These are phyloP conservation scores for Rhinolophus ferrumequinum DNA, from an alignment of 2,113 vertebrate genomes.

Conservation along the genomic window DNA sequence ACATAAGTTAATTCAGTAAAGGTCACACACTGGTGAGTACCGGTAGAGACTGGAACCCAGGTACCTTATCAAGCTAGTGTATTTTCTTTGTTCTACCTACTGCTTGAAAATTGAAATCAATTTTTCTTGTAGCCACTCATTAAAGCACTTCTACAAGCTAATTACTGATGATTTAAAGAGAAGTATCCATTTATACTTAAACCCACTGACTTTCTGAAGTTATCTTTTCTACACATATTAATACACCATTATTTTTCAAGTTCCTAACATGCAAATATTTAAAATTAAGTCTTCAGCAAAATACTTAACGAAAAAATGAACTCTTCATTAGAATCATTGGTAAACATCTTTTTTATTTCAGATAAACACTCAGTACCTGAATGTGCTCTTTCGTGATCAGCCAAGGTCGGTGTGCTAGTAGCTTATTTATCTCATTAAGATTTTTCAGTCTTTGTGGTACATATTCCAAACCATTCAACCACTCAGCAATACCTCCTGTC, in stretches of 20 bases:
- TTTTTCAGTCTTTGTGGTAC: conserved; percentile 92
- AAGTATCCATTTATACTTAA: not conserved
- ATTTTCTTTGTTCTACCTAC: not conserved
- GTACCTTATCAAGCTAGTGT: not conserved
- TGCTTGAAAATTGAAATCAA: not conserved
- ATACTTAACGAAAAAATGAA: not conserved
- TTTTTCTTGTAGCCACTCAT: not conserved
- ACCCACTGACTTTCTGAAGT: conserved; percentile 22
- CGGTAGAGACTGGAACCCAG: not conserved
- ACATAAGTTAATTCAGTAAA: not conserved
- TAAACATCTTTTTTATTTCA: not conserved
- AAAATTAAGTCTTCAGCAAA: conserved; percentile 39
- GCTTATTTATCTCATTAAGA: conserved; percentile 92
- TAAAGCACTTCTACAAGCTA: not conserved
- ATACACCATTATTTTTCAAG: conserved; percentile 14
- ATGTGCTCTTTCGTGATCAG: conserved; percentile 92
- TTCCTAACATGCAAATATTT: conserved; percentile 37
- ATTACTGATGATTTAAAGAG: conserved; percentile 13
- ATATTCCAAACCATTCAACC: conserved; percentile 90
- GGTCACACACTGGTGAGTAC: not conserved
- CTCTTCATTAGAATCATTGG: not conserved
- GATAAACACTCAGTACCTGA: conserved; percentile 84
- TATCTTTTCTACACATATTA: not conserved
- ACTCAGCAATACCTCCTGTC: conserved; percentile 90
- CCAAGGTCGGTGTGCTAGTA: conserved; percentile 92